phyloP scores from a whole-genome alignment of 2,797 vertebrate species.

The Gymnodraco acuticeps region DNA sequence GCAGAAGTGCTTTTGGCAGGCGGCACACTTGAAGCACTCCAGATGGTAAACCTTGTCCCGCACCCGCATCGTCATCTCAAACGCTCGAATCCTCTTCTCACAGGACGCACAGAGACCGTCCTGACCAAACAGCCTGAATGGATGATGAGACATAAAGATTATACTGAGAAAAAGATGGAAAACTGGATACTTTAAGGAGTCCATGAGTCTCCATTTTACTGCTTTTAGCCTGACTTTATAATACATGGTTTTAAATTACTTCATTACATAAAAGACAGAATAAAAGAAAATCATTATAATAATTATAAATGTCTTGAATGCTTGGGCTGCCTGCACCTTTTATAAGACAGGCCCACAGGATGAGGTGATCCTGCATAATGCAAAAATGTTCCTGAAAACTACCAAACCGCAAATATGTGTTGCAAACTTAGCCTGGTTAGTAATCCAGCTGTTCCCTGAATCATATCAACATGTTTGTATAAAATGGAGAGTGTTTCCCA shows the following conservation, averaged over 20 bases:
- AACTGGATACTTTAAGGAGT: not conserved
- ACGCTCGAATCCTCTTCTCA: conserved; percentile 97
- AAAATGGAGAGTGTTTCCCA: not conserved
- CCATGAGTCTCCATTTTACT: not conserved
- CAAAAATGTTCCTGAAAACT: not conserved
- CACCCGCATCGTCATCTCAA: conserved; percentile 99
- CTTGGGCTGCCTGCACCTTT: not conserved
- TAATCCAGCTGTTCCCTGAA: not conserved
- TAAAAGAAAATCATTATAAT: not conserved
- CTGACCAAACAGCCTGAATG: conserved; percentile 94
- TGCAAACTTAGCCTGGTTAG: not conserved
- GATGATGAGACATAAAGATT: conserved; percentile 4
- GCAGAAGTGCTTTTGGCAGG: conserved; percentile 99
- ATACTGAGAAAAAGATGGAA: conserved; percentile 6
- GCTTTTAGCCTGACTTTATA: not conserved
- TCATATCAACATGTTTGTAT: not conserved
- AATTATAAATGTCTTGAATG: not conserved
- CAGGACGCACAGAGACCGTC: conserved; percentile 97
- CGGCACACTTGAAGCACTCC: conserved; percentile 98
- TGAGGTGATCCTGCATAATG: not conserved
- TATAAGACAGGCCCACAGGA: not conserved
- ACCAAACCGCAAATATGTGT: not conserved
- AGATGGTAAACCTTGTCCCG: conserved; percentile 99
- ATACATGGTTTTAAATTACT: not conserved
- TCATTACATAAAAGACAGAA: not conserved